A percentile compares a stretch with the other conserved stretches of the same genome.
phyloP scores from a whole-genome alignment of 2,113 vertebrate species.

The Otis tarda region DNA sequence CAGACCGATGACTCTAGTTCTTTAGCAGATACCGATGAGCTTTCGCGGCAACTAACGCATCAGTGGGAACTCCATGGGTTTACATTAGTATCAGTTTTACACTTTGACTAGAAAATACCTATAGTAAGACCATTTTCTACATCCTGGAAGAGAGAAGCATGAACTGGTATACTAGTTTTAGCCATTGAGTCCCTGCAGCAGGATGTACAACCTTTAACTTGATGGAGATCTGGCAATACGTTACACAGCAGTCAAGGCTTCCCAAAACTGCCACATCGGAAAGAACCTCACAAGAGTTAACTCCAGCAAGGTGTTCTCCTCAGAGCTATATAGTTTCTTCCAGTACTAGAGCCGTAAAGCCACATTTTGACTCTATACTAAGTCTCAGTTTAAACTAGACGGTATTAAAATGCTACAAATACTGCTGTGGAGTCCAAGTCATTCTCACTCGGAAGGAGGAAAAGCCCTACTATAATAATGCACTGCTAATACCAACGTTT shows the following conservation, averaged over 20 bases:
- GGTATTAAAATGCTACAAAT: slow-evolving; percentile 15
- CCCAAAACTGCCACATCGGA: background rate
- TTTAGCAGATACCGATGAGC: background rate
- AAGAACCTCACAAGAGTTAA: background rate
- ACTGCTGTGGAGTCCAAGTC: background rate
- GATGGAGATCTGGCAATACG: background rate
- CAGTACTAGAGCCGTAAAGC: background rate
- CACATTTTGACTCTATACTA: background rate
- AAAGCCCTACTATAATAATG: background rate
- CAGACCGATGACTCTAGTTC: background rate
- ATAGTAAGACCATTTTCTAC: background rate
- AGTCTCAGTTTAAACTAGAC: background rate
- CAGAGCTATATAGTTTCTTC: background rate
- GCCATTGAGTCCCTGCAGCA: background rate
- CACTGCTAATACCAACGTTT: background rate
- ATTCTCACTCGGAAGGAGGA: background rate
- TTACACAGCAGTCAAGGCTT: background rate
- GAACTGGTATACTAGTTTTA: background rate
- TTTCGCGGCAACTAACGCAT: background rate
- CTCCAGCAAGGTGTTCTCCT: background rate
- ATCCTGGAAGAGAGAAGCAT: rapidly evolving
- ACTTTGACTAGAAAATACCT: background rate
- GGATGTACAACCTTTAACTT: background rate
- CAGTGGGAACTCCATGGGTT: background rate
- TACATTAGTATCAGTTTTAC: background rate